Percentiles rank a stretch among this genome's conserved stretches.
phyloP scores from a whole-genome alignment of 2,888 invertebrate genomes.

The Amiota minor region DNA sequence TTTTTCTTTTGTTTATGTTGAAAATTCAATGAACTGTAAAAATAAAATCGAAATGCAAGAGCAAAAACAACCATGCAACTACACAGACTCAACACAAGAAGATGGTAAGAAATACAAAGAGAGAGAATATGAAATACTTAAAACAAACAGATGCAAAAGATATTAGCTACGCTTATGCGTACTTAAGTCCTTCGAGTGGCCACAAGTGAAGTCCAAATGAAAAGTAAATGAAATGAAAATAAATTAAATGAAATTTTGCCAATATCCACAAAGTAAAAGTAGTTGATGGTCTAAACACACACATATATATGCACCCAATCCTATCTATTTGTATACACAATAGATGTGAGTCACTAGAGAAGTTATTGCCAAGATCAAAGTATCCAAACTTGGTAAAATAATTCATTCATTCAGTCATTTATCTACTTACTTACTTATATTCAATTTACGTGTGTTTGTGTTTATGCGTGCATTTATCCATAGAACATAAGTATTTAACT shows the following conservation, averaged over 20 bases:
- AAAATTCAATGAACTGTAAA: too few species aligned
- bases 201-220: not conserved
- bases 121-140: too few species aligned
- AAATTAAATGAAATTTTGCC: not conserved
- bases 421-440: too few species aligned
- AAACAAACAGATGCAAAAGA: not conserved
- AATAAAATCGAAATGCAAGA: too few species aligned
- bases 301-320: not conserved
- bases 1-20: too few species aligned
- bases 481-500: too few species aligned
- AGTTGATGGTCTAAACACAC: not conserved
- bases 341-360: not conserved
- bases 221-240: slow-evolving; percentile 6
- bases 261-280: slow-evolving; percentile 2
- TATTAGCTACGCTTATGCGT: not conserved
- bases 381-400: not conserved
- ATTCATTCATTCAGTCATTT: too few species aligned
- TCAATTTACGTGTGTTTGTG: too few species aligned
- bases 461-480: too few species aligned
- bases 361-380: slow-evolving; percentile 18
- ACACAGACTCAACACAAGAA: too few species aligned
- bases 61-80: too few species aligned
- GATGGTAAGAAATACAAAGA: too few species aligned
- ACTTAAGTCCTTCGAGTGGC: not conserved
- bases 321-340: not conserved